These are phyloP conservation scores for Anastrepha ludens DNA, from an alignment of 1,140 invertebrate species.

Conservation along the genomic window DNA sequence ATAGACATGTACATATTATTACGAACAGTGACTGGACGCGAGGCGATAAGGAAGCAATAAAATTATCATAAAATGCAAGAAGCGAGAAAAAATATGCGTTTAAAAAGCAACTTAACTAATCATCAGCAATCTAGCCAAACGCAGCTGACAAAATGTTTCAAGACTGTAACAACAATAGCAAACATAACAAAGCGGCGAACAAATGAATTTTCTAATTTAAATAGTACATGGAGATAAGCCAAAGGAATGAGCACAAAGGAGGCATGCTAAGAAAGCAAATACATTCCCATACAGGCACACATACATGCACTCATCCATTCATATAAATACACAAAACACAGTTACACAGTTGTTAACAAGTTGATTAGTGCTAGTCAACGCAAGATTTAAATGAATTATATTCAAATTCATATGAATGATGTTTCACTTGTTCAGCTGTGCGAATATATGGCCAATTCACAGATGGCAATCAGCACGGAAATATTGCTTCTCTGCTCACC, in stretches of 20 bases:
- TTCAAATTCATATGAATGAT: not conserved
- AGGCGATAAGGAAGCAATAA: slow-evolving; percentile 44
- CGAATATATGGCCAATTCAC: not conserved
- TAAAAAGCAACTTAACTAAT: slow-evolving; percentile 45
- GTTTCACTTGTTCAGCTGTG: not conserved
- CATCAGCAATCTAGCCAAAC: not conserved
- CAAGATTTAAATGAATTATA: not conserved
- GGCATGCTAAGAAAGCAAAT: not conserved
- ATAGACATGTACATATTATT: not conserved
- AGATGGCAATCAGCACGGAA: too few species aligned
- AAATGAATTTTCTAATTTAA: not conserved
- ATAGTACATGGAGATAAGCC: not conserved
- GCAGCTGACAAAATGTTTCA: slow-evolving; percentile 26
- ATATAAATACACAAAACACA: too few species aligned
- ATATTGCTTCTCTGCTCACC: too few species aligned
- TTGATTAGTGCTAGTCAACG: not conserved
- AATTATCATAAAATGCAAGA: slow-evolving; percentile 43
- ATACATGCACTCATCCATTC: not conserved
- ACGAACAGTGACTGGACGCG: not conserved
- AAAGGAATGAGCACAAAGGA: not conserved
- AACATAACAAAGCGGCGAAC: not conserved
- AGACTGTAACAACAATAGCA: not conserved
- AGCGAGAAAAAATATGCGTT: not conserved
- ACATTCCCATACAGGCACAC: not conserved
- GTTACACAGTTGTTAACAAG: not conserved